phyloP scores from a whole-genome alignment of 2,113 vertebrate genomes.

The Bubo bubo region DNA sequence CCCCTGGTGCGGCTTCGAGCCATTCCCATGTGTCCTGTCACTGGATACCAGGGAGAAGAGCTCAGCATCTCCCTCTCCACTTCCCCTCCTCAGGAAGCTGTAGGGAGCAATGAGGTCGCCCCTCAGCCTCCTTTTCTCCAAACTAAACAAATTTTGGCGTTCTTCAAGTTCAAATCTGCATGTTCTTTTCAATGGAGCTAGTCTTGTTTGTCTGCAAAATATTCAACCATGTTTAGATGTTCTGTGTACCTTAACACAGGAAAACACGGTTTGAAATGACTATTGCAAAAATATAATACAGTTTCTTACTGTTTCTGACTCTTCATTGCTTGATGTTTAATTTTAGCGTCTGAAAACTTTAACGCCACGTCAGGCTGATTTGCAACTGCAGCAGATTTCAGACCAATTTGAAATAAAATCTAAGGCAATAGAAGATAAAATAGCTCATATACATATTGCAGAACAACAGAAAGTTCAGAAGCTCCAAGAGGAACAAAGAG shows the following conservation, averaged over 20 bases:
- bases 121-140: neutral
- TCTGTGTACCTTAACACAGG: neutral
- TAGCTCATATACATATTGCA: constrained; percentile 23
- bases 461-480: constrained; percentile 71
- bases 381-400: constrained; percentile 79
- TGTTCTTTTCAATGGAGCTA: neutral
- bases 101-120: neutral
- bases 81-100: neutral
- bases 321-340: constrained; percentile 12
- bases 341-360: constrained; percentile 77
- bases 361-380: constrained; percentile 75
- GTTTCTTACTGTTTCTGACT: neutral
- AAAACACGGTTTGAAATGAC: neutral
- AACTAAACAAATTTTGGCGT: neutral
- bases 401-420: constrained; percentile 75
- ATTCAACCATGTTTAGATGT: neutral
- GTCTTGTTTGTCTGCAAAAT: neutral
- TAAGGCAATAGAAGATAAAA: constrained; percentile 61
- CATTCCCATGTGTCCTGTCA: accelerated
- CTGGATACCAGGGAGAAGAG: neutral
- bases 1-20: accelerated
- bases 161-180: neutral
- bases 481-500: constrained; percentile 73
- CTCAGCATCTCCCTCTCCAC: neutral
- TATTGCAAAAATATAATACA: neutral